Evolutionary conservation across 2,113 vertebrate species (phyloP).

Genomic region (Ciconia boyciana): DNA sequence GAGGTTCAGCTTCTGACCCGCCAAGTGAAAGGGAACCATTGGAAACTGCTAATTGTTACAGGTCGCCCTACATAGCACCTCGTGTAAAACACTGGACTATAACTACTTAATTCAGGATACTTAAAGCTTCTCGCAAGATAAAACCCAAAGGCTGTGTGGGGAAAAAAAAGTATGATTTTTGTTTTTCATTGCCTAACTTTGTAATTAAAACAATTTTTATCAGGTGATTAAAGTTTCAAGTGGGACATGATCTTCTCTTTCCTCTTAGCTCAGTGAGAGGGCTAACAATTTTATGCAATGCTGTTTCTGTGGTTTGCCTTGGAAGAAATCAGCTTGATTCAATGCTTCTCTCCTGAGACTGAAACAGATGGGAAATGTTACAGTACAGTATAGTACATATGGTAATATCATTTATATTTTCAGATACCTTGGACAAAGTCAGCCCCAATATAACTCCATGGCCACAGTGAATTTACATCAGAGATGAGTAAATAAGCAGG

Average conservation of each 20-base stretch:
- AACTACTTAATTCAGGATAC: background rate
- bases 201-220: background rate
- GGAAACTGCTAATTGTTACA: background rate
- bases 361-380: slow-evolving; percentile 29
- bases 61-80: background rate
- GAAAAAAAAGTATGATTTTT: background rate
- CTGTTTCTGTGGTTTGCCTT: background rate
- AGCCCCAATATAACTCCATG: background rate
- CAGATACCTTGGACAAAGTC: background rate
- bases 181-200: background rate
- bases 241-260: background rate
- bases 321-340: slow-evolving; percentile 15
- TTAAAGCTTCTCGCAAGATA: background rate
- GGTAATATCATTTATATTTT: background rate
- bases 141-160: background rate
- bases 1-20: background rate
- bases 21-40: background rate
- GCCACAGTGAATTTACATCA: background rate
- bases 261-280: background rate
- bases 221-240: background rate
- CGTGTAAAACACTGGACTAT: background rate
- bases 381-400: background rate
- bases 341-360: background rate
- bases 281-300: background rate
- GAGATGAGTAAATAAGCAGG: slow-evolving; percentile 26